Percentiles rank a stretch among this genome's conserved stretches.
These are phyloP conservation scores for Corythoichthys intestinalis DNA, from an alignment of 2,113 vertebrate genomes.

Conservation along the genomic window DNA sequence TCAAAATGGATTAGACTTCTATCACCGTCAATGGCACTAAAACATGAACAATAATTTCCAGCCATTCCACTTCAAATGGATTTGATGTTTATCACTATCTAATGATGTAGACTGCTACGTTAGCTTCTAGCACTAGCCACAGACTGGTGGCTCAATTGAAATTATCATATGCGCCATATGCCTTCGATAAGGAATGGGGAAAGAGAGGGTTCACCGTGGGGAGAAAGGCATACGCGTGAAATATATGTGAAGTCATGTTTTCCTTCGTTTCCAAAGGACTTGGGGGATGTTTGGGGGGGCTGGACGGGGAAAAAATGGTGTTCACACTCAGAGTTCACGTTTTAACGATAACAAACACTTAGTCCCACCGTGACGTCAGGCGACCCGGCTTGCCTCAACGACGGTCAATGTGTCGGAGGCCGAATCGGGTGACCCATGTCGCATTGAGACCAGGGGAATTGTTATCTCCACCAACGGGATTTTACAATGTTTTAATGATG, in stretches of 20 bases:
- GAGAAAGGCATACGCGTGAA: not conserved
- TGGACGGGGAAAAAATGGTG: not conserved
- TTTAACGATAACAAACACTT: not conserved
- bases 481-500: not conserved
- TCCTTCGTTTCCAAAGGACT: conserved; percentile 45
- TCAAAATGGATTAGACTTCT: too few relatives aligned
- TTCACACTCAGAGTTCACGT: not conserved
- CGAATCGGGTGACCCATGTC: not conserved
- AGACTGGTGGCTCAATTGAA: not conserved
- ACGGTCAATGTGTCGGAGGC: not conserved
- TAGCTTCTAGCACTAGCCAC: not conserved
- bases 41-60: too few relatives aligned
- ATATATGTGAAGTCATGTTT: conserved; percentile 70
- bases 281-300: conserved; percentile 19
- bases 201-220: not conserved
- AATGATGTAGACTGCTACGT: not conserved
- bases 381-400: not conserved
- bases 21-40: too few relatives aligned
- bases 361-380: not conserved
- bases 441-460: too few relatives aligned
- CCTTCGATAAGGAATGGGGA: conserved; percentile 74
- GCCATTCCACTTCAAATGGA: too few relatives aligned
- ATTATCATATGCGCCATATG: conserved; percentile 54
- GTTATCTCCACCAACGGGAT: not conserved
- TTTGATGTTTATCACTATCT: not conserved